phyloP scores from a whole-genome alignment of 2,888 invertebrate genomes.

The Sympetrum striolatum region DNA sequence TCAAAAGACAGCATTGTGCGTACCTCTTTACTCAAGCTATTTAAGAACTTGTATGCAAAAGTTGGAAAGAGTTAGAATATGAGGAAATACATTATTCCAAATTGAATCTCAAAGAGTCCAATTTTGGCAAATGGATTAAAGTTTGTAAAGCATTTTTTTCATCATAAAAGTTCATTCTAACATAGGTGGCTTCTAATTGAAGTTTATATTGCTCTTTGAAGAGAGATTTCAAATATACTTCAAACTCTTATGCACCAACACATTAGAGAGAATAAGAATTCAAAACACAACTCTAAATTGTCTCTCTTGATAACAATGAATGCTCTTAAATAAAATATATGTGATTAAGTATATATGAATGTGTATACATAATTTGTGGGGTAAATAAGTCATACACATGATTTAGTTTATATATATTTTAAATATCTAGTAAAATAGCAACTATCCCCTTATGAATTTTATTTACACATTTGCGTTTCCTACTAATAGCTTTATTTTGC shows the following conservation, averaged over 20 bases:
- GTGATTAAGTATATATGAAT: slow-evolving; percentile 36
- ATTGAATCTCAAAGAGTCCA: slow-evolving; percentile 29
- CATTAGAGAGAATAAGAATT: slow-evolving; percentile 39
- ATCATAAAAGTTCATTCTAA: slow-evolving; percentile 37
- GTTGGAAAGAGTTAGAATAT: slow-evolving; percentile 42
- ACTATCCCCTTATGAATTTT: slow-evolving; percentile 42
- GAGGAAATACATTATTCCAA: slow-evolving; percentile 38
- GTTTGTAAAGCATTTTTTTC: slow-evolving; percentile 34
- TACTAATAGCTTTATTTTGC: slow-evolving; percentile 39
- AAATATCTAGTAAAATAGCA: slow-evolving; percentile 43
- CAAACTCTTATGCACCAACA: slow-evolving; percentile 27
- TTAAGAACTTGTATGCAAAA: slow-evolving; percentile 36
- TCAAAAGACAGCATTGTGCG: slow-evolving; percentile 42
- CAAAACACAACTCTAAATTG: slow-evolving; percentile 34
- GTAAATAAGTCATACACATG: slow-evolving; percentile 43
- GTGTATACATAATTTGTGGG: slow-evolving; percentile 43
- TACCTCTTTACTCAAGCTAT: slow-evolving; percentile 41
- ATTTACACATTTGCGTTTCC: slow-evolving; percentile 29
- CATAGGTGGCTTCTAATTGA: slow-evolving; percentile 36
- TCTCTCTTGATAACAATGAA: slow-evolving; percentile 36
- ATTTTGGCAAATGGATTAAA: slow-evolving; percentile 41
- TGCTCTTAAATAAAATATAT: slow-evolving; percentile 39
- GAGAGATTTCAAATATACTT: slow-evolving; percentile 42
- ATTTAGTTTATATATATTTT: slow-evolving; percentile 39
- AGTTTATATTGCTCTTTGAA: slow-evolving; percentile 41